Evolutionary conservation across 2,888 invertebrate genomes (phyloP).

Genomic region (Hypselothyrea guttata): DNA sequence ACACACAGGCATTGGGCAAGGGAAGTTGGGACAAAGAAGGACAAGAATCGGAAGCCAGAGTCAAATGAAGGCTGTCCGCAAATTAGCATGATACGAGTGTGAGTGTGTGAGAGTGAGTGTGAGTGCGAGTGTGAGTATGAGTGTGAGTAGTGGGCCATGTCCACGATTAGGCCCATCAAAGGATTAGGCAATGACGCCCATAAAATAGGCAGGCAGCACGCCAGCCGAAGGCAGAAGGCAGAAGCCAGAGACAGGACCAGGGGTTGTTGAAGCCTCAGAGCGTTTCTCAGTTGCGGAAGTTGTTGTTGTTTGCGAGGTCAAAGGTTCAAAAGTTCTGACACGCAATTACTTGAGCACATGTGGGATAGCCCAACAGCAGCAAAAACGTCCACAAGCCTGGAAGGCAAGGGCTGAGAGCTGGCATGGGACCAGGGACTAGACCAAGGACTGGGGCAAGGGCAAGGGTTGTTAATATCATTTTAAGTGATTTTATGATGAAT

Average conservation of each 20-base stretch:
- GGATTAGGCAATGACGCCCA: slow-evolving; percentile 68
- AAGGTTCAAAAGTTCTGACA: slow-evolving; percentile 78
- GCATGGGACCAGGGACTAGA: not conserved
- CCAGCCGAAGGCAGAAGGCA: too few relatives aligned
- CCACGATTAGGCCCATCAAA: slow-evolving; percentile 76
- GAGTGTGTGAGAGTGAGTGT: slow-evolving; percentile 2
- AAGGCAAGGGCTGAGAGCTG: not conserved
- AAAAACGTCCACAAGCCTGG: not conserved
- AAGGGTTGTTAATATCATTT: slow-evolving; percentile 75
- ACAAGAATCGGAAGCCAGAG: slow-evolving; percentile 62
- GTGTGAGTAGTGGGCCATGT: slow-evolving; percentile 36
- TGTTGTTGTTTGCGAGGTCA: slow-evolving; percentile 56
- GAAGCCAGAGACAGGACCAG: slow-evolving; percentile 10
- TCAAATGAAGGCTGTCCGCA: slow-evolving; percentile 76
- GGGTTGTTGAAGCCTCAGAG: slow-evolving; percentile 23
- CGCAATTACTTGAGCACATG: slow-evolving; percentile 74
- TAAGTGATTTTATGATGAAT: slow-evolving; percentile 81
- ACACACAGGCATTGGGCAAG: not conserved
- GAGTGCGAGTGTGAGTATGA: slow-evolving; percentile 1
- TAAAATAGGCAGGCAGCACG: slow-evolving; percentile 55
- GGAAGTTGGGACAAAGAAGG: slow-evolving; percentile 5
- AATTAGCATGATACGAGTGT: slow-evolving; percentile 70
- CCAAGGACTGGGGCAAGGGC: slow-evolving; percentile 19
- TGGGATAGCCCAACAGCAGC: slow-evolving; percentile 55
- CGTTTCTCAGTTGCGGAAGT: not conserved